Evolutionary conservation across 2,113 vertebrate genomes (phyloP).

Genomic region (Rhombomys opimus): DNA sequence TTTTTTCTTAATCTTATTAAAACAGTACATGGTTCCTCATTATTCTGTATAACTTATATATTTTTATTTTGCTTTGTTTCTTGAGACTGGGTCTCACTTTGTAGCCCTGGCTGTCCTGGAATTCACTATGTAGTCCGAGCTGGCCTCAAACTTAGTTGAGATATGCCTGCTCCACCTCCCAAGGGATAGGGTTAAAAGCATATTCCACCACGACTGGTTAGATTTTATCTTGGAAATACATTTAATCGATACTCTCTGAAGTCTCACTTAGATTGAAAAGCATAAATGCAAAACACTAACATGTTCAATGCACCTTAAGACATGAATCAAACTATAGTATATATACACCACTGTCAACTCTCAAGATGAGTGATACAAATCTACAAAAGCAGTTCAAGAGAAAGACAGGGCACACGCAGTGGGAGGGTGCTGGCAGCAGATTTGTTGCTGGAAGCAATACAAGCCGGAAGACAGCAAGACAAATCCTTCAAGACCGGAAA

Average conservation of each 20-base stretch:
- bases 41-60: background rate
- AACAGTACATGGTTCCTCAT: background rate
- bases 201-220: background rate
- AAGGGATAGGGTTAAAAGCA: background rate
- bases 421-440: background rate
- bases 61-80: background rate
- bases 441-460: background rate
- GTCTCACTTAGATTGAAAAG: conserved; percentile 36
- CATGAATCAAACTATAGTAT: background rate
- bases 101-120: background rate
- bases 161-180: background rate
- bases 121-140: background rate
- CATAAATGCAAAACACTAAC: conserved; percentile 15
- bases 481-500: background rate
- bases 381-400: background rate
- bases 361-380: background rate
- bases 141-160: background rate
- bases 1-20: background rate
- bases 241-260: background rate
- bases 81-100: background rate
- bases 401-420: background rate
- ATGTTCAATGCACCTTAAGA: conserved; percentile 7
- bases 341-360: background rate
- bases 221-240: background rate
- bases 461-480: background rate